phyloP scores from a whole-genome alignment of 2,797 vertebrate genomes.

The Mionectes olivaceus region DNA sequence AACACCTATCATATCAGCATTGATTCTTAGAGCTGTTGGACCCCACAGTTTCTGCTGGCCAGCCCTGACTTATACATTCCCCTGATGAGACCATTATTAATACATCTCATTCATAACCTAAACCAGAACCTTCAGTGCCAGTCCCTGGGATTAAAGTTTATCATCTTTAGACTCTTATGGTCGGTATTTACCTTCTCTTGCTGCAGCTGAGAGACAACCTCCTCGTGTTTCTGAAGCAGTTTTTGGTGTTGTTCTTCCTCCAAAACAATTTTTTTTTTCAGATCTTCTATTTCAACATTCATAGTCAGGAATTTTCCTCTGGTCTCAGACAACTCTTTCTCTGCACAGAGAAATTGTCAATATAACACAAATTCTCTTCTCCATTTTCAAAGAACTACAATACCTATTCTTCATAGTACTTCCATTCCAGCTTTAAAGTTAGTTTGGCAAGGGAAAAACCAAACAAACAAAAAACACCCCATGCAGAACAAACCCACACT shows the following conservation, averaged over 20 bases:
- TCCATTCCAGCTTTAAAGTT: not conserved
- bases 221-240: slow-evolving; percentile 78
- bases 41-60: not conserved
- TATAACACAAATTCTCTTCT: not conserved
- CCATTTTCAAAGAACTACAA: not conserved
- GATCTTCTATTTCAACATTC: slow-evolving; percentile 77
- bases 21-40: not conserved
- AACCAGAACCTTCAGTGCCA: not conserved
- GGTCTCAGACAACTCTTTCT: slow-evolving; percentile 72
- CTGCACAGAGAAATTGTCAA: slow-evolving; percentile 45
- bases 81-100: not conserved
- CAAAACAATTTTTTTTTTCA: slow-evolving; percentile 78
- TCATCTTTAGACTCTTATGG: not conserved
- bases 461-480: not conserved
- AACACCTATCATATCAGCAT: not conserved
- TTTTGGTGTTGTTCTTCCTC: slow-evolving; percentile 74
- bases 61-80: not conserved
- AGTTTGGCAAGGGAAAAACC: not conserved
- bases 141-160: not conserved
- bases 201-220: slow-evolving; percentile 76
- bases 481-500: not conserved
- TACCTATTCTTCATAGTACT: not conserved
- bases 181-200: slow-evolving; percentile 84
- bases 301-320: slow-evolving; percentile 77
- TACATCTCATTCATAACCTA: not conserved